Conservation (phyloP, 2,888 invertebrate species). For the Eupithecia pulchellata region DNA sequence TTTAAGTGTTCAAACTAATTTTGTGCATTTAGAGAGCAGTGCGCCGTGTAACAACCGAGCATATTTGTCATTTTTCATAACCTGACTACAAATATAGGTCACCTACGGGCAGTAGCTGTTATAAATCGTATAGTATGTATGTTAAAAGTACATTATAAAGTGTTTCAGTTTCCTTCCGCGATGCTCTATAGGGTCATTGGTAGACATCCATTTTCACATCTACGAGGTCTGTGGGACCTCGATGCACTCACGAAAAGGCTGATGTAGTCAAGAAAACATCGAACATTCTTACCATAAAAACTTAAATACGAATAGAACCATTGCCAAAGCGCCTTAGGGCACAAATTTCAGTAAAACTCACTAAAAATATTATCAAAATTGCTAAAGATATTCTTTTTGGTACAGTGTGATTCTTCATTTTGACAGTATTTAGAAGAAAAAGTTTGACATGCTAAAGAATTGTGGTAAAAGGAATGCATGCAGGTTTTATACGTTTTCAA, state of each 20-base stretch:
- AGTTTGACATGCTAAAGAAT: background rate
- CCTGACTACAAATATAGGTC: background rate
- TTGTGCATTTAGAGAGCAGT: background rate
- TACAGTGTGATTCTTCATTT: constrained; percentile 29
- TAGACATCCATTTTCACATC: background rate
- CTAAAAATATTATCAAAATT: constrained; percentile 30
- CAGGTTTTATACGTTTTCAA: background rate
- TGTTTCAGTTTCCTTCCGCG: background rate
- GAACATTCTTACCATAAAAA: constrained; percentile 30
- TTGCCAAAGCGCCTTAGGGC: constrained; percentile 14
- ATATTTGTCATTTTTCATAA: background rate
- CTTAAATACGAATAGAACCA: constrained; percentile 29
- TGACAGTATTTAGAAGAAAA: constrained; percentile 17
- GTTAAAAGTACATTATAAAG: background rate
- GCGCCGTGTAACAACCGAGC: background rate
- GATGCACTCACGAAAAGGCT: background rate
- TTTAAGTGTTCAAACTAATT: background rate
- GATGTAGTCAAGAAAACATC: background rate
- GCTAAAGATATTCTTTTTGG: constrained; percentile 20
- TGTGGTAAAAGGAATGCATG: background rate
- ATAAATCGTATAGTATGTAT: background rate
- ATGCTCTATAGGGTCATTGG: background rate
- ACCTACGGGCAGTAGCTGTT: background rate
- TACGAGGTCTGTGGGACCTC: background rate
- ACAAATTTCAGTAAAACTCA: constrained; percentile 32